Evolutionary conservation across 2,888 invertebrate species (phyloP), one percentile per base, ranked within the genome.

Genomic region (Caenorhabditis drosophilae): DNA sequence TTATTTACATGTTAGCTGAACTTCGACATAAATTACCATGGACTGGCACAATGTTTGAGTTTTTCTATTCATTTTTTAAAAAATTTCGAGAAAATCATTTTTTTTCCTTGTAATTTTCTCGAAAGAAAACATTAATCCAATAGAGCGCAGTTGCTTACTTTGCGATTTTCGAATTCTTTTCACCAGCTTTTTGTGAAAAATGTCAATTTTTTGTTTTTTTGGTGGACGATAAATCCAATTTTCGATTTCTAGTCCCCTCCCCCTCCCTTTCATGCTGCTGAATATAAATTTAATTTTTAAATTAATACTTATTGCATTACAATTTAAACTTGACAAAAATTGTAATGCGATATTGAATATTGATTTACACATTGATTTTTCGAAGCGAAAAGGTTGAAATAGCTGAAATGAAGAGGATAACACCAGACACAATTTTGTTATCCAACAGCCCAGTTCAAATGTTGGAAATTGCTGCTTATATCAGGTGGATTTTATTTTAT

Each of bases 1-100:
- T 76, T 48, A 23, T 77, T 18, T 77, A 76, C 51, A 58, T 77
- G 45, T 20, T 77, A 42, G 72, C 70, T 20, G 77, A 77, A 50
- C 41, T 77, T 66, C 56, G 77, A 31, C 54, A 67, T 9, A 45
- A 47, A 4, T 44, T 77, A n/a, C 60, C 77, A n/a, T 77, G 77
- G 77, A 36, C 50, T 11, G 54, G n/a, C n/a, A n/a, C n/a, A n/a
- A 62, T 25, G 50, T 51, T 26, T 31, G 31, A 12, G 6, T 9
- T 9, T 9, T 31, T 31, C 6, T 31, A 31, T 36, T 47, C 35
- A 51, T 18, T 6, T 9, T 18, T 40, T 40, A 55, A 26, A 55
- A 55, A 27, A 47, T 12, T 9, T 6, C 7, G 31, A 42, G 41
- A 35, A 20, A 12, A 9, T 34, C 20, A 34, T 18, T 3, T 23